Evolutionary conservation across 1,140 invertebrate species (phyloP).

Genomic region (Muscidifurax raptorellus): DNA sequence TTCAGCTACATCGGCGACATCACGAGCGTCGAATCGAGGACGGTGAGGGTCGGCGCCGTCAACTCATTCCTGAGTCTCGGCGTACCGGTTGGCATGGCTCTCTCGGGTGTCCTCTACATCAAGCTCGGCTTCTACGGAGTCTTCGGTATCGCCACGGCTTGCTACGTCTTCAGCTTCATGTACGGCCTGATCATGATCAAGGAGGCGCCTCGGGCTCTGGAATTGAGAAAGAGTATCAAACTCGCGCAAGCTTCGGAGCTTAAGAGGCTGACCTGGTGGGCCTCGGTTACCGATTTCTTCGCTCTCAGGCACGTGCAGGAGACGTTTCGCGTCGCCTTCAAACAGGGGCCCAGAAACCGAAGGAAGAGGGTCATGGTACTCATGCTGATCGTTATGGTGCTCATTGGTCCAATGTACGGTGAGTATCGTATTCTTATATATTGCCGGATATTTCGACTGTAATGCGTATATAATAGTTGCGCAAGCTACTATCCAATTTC

Average conservation of each 20-base stretch:
- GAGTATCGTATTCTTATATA: slow-evolving; percentile 62
- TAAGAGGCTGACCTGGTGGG: slow-evolving; percentile 63
- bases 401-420: slow-evolving; percentile 89
- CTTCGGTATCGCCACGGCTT: slow-evolving; percentile 82
- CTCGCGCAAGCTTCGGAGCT: slow-evolving; percentile 19
- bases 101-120: slow-evolving; percentile 82
- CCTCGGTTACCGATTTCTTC: slow-evolving; percentile 79
- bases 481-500: too few relatives aligned
- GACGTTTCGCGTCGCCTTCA: slow-evolving; percentile 86
- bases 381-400: slow-evolving; percentile 87
- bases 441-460: too few relatives aligned
- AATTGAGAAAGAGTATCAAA: slow-evolving; percentile 58
- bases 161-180: slow-evolving; percentile 84
- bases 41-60: slow-evolving; percentile 87
- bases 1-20: slow-evolving; percentile 93
- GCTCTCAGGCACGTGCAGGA: slow-evolving; percentile 83
- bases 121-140: slow-evolving; percentile 88
- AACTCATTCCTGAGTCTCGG: slow-evolving; percentile 89
- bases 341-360: slow-evolving; percentile 82
- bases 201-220: slow-evolving; percentile 72
- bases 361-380: slow-evolving; percentile 83
- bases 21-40: slow-evolving; percentile 86
- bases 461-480: too few relatives aligned
- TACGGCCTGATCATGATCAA: slow-evolving; percentile 82
- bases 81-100: slow-evolving; percentile 85